Conservation (phyloP, 2,888 invertebrate species). For the Latheticus oryzae region DNA sequence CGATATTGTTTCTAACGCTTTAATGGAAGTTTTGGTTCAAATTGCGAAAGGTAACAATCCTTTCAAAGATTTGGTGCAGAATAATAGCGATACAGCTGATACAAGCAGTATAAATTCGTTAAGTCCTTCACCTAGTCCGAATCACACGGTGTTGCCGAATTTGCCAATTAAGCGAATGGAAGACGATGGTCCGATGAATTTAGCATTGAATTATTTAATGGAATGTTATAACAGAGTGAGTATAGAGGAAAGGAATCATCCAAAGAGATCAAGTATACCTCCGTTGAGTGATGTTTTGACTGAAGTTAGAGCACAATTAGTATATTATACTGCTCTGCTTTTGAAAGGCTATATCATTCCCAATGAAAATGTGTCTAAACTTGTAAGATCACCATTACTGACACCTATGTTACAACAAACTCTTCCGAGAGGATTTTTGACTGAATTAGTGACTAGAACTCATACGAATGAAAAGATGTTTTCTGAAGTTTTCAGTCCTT, state of each 20-base stretch:
- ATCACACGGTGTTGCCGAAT: constrained; percentile 56
- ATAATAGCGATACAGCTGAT: constrained; percentile 60
- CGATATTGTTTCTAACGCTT: constrained; percentile 73
- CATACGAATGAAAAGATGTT: constrained; percentile 73
- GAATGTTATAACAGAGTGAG: constrained; percentile 79
- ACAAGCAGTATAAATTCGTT: constrained; percentile 60
- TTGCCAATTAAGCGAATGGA: constrained; percentile 53
- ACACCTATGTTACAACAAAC: constrained; percentile 77
- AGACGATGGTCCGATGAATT: constrained; percentile 50
- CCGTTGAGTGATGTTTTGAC: constrained; percentile 77
- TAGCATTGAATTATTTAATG: constrained; percentile 67
- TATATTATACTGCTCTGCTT: constrained; percentile 70
- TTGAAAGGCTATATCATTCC: constrained; percentile 67
- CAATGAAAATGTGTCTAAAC: constrained; percentile 64
- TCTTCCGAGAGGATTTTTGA: constrained; percentile 80
- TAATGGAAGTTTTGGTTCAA: constrained; percentile 72
- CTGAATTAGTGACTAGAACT: constrained; percentile 66
- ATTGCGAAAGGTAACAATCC: constrained; percentile 62
- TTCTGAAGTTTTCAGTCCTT: constrained; percentile 72
- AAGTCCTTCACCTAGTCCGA: constrained; percentile 62
- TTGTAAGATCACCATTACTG: constrained; percentile 74
- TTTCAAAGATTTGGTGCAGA: constrained; percentile 54
- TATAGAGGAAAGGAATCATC: constrained; percentile 79
- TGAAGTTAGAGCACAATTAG: constrained; percentile 68
- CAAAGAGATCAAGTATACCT: constrained; percentile 80